Conservation (phyloP, 2,113 vertebrate species). For the Oriolus oriolus region DNA sequence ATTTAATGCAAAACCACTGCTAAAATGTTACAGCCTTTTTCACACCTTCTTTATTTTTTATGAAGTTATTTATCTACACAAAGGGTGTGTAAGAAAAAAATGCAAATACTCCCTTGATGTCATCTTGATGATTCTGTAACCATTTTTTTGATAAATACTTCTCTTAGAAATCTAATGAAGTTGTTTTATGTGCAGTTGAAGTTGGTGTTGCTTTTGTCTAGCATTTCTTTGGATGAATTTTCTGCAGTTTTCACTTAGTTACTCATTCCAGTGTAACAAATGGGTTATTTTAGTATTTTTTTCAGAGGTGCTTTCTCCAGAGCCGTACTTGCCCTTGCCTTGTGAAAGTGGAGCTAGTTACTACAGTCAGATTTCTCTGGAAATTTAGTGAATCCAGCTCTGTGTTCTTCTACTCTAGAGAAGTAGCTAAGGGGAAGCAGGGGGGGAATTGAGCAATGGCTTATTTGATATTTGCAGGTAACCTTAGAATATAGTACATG, state of each 20-base stretch:
- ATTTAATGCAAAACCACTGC: background rate
- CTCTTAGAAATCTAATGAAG: background rate
- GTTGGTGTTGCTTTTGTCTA: background rate
- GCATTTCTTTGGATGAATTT: background rate
- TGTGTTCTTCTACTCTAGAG: background rate
- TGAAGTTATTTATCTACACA: background rate
- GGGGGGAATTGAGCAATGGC: background rate
- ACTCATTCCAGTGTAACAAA: background rate
- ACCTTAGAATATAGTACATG: background rate
- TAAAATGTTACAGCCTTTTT: background rate
- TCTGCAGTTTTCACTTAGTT: background rate
- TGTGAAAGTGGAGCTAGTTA: background rate
- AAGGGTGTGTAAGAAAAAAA: background rate
- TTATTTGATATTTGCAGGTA: slow-evolving; percentile 8
- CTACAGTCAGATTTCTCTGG: background rate
- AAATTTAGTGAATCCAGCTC: background rate
- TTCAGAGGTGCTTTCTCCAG: slow-evolving; percentile 14
- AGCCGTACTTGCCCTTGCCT: background rate
- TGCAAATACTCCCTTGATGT: background rate
- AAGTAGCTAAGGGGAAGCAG: background rate
- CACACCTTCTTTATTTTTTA: background rate
- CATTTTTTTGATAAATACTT: background rate
- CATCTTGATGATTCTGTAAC: background rate
- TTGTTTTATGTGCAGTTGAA: background rate
- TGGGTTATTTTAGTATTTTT: slow-evolving; percentile 17